These are phyloP conservation scores for Coelinius sp. DNA, from an alignment of 2,888 invertebrate genomes.

Conservation along the genomic window DNA sequence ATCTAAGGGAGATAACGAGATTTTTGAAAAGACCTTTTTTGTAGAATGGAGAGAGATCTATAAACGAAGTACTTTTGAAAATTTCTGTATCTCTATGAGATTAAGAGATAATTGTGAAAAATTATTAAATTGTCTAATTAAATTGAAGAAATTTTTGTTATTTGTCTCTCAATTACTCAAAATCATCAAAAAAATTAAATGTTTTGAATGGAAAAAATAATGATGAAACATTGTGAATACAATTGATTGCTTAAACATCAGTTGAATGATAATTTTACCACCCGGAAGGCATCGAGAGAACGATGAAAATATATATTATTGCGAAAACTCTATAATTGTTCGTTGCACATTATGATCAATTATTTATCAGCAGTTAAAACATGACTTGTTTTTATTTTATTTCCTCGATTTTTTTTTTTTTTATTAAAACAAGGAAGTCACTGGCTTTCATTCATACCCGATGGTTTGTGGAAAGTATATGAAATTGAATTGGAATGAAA, in stretches of 20 bases:
- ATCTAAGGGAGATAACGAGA: no score
- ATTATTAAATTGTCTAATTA: no score
- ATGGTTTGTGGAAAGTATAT: slow-evolving; percentile 59
- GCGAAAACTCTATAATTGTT: not conserved
- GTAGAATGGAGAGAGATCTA: no score
- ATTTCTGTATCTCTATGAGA: no score
- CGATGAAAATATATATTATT: not conserved
- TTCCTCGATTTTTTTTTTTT: not conserved
- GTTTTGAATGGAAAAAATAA: not conserved
- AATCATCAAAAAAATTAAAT: no score
- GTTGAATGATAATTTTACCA: not conserved
- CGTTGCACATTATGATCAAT: slow-evolving; percentile 41
- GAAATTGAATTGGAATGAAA: slow-evolving; percentile 38
- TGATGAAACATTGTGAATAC: not conserved
- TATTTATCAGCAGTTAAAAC: slow-evolving; percentile 55
- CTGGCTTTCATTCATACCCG: slow-evolving; percentile 33
- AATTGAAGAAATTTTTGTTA: no score
- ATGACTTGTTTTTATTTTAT: slow-evolving; percentile 55
- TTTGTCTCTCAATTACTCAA: no score
- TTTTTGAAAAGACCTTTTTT: no score
- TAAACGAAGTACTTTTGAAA: no score
- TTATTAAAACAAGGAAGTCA: not conserved
- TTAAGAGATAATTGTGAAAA: no score
- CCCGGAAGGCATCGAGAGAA: not conserved
- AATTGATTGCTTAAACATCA: not conserved